A percentile compares a stretch with the other conserved stretches of the same genome.
These are phyloP conservation scores for Oxyura jamaicensis DNA, from an alignment of 2,113 vertebrate genomes.

Conservation along the genomic window DNA sequence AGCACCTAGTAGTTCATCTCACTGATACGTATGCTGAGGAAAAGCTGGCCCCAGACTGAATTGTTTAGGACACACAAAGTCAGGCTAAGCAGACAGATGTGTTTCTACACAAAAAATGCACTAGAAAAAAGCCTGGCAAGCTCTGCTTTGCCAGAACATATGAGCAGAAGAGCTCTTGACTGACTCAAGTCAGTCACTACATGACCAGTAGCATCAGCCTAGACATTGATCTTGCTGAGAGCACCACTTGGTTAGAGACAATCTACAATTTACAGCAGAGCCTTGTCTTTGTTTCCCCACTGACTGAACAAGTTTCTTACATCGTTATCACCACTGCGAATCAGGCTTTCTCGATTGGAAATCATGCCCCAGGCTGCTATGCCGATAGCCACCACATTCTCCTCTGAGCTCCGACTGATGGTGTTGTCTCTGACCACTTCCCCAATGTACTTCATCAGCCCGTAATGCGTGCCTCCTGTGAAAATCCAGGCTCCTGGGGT, in stretches of 20 bases:
- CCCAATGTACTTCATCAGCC: slow-evolving; percentile 83
- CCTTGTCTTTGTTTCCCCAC: background rate
- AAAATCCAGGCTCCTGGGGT: slow-evolving; percentile 82
- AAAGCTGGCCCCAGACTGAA: background rate
- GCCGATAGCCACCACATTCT: slow-evolving; percentile 82
- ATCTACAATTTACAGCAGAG: background rate
- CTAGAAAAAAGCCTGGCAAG: background rate
- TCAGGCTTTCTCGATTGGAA: slow-evolving; percentile 78
- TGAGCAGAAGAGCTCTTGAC: background rate
- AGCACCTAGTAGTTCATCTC: rapidly evolving
- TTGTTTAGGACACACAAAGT: background rate
- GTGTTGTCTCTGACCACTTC: slow-evolving; percentile 84
- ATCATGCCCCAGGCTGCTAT: slow-evolving; percentile 84
- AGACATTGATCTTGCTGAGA: background rate
- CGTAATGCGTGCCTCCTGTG: slow-evolving; percentile 81
- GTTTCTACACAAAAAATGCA: background rate
- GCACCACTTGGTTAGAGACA: background rate
- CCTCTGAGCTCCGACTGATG: slow-evolving; percentile 81
- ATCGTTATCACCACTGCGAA: slow-evolving; percentile 42
- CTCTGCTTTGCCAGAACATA: background rate
- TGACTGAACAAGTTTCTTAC: background rate
- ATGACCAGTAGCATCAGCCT: background rate
- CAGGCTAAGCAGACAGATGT: background rate
- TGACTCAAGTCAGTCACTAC: background rate
- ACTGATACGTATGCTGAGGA: rapidly evolving